These are phyloP conservation scores for Nesogale talazaci DNA, from an alignment of 2,113 vertebrate genomes.

Conservation along the genomic window DNA sequence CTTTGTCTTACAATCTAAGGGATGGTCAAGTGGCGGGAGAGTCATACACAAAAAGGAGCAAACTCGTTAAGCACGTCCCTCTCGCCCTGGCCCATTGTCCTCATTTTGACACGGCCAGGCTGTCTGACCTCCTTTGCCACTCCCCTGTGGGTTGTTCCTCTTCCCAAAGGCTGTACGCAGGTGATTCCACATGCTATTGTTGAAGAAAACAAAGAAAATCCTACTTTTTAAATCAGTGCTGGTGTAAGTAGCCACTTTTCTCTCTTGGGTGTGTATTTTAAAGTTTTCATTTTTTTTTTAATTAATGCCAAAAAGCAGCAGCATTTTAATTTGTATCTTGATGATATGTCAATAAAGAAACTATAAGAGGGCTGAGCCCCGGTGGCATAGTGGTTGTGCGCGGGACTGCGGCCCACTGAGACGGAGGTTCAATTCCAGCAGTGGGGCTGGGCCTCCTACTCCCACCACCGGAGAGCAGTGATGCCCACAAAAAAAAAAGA, in stretches of 20 bases:
- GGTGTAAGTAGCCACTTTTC: background rate
- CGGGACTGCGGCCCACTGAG: no score
- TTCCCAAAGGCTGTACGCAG: background rate
- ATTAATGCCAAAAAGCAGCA: conserved; percentile 88
- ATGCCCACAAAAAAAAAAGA: no score
- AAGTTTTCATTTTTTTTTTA: background rate
- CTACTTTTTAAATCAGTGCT: background rate
- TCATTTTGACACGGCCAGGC: conserved; percentile 76
- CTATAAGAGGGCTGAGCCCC: no score
- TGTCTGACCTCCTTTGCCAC: background rate
- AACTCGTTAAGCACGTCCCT: background rate
- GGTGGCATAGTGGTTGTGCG: no score
- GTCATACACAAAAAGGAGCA: conserved; percentile 55
- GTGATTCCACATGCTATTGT: background rate
- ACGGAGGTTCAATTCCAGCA: no score
- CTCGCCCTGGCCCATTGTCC: conserved; percentile 70
- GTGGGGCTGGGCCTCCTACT: no score
- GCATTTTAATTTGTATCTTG: conserved; percentile 88
- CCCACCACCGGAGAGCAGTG: no score
- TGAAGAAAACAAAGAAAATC: background rate
- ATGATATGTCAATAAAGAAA: conserved; percentile 86
- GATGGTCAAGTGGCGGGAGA: conserved; percentile 70
- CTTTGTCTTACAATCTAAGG: conserved; percentile 81
- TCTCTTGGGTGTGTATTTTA: background rate
- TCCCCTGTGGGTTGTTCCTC: background rate